phyloP scores from a whole-genome alignment of 1,140 invertebrate species.

The Campoletis sonorensis region DNA sequence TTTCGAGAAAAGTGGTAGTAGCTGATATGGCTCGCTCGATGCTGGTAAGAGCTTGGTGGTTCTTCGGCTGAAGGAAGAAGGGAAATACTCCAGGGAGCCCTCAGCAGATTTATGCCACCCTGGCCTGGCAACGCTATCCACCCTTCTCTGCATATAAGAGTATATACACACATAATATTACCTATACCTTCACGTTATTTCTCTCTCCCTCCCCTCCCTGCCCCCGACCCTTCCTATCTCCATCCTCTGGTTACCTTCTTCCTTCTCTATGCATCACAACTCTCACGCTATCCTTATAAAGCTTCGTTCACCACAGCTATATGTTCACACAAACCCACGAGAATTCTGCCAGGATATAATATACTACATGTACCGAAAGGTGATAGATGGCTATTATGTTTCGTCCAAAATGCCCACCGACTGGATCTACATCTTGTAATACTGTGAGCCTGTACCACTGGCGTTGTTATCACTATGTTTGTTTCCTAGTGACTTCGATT shows the following conservation, averaged over 20 bases:
- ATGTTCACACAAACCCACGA: conserved; percentile 49
- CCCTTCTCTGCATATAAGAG: conserved; percentile 16
- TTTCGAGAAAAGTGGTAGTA: conserved; percentile 32
- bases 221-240: no score
- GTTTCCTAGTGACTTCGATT: no score
- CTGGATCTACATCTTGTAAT: conserved; percentile 41
- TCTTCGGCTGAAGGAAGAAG: conserved; percentile 61
- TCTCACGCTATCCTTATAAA: conserved; percentile 11
- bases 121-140: conserved; percentile 63
- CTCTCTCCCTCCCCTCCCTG: conserved; percentile 30
- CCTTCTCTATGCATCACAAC: neutral
- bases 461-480: no score
- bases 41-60: conserved; percentile 44
- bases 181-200: conserved; percentile 55
- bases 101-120: conserved; percentile 74
- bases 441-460: no score
- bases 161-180: conserved; percentile 9
- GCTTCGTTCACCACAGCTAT: conserved; percentile 40
- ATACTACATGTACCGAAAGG: conserved; percentile 69
- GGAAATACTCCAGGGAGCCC: conserved; percentile 73
- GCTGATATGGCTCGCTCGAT: conserved; percentile 37
- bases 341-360: conserved; percentile 71
- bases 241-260: no score
- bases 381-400: conserved; percentile 71
- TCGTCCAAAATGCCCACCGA: conserved; percentile 60